Conservation (phyloP, 1,140 invertebrate genomes). For the Heliconius nattereri region DNA sequence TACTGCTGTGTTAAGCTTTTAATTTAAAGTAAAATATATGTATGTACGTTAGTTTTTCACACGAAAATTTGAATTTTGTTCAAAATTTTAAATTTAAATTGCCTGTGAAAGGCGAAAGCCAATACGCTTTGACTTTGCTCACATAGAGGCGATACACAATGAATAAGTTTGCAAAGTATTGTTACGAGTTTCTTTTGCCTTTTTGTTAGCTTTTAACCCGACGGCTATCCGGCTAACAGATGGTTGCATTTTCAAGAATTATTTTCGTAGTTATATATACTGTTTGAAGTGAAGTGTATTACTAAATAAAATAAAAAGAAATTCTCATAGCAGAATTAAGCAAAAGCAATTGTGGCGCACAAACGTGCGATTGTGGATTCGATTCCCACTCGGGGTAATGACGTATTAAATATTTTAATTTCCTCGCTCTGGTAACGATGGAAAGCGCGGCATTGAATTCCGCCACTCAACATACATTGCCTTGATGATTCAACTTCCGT, state of each 20-base stretch:
- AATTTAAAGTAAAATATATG: background rate
- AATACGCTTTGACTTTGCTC: conserved; percentile 8
- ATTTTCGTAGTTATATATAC: background rate
- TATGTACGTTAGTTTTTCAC: background rate
- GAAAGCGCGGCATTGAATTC: too few relatives aligned
- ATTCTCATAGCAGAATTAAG: background rate
- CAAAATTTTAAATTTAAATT: background rate
- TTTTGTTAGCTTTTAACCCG: conserved; percentile 8
- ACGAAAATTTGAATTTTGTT: background rate
- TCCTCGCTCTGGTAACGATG: too few relatives aligned
- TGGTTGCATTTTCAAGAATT: background rate
- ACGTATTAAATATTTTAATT: too few relatives aligned
- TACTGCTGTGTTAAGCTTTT: background rate
- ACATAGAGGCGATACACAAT: conserved; percentile 7
- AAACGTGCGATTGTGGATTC: too few relatives aligned
- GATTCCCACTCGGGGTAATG: too few relatives aligned
- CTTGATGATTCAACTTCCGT: too few relatives aligned
- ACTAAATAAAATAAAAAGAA: background rate
- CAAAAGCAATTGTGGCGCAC: too few relatives aligned
- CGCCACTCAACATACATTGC: too few relatives aligned
- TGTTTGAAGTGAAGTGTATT: background rate
- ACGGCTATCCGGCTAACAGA: background rate
- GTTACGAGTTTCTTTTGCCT: background rate
- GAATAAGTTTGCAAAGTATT: background rate
- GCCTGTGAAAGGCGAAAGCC: background rate